Evolutionary conservation across 2,113 vertebrate genomes (phyloP).

Genomic region (Phrynosoma platyrhinos): DNA sequence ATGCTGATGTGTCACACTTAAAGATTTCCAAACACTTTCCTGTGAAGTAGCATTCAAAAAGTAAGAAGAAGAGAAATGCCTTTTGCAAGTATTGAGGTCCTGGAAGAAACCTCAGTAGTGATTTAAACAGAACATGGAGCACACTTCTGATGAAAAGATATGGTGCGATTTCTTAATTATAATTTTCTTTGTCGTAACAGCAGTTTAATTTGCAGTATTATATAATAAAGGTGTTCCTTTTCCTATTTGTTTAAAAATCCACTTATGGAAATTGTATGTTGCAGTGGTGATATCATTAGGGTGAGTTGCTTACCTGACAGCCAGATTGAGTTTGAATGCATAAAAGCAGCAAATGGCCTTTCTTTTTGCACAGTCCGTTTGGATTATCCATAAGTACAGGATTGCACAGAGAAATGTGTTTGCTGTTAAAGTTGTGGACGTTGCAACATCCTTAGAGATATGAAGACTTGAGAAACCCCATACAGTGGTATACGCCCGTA

Average conservation of each 20-base stretch:
- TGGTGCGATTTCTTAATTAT: slow-evolving; percentile 26
- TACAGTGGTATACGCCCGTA: too few relatives aligned
- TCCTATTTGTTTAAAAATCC: not conserved
- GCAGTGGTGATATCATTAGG: not conserved
- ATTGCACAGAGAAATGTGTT: too few relatives aligned
- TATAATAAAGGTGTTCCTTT: not conserved
- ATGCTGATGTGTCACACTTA: not conserved
- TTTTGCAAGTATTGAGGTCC: slow-evolving; percentile 13
- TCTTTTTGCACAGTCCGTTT: not conserved
- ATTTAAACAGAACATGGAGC: not conserved
- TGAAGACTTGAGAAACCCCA: not conserved
- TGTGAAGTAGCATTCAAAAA: slow-evolving; percentile 26
- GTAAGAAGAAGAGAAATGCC: slow-evolving; percentile 1
- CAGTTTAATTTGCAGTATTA: not conserved
- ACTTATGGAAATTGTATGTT: not conserved
- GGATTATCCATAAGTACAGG: not conserved
- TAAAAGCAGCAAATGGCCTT: too few relatives aligned
- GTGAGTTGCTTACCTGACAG: not conserved
- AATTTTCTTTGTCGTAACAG: not conserved
- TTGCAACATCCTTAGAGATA: not conserved
- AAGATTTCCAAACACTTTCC: slow-evolving; percentile 47
- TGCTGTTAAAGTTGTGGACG: not conserved
- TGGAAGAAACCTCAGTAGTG: not conserved
- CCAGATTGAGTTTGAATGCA: not conserved
- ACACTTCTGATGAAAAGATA: not conserved